phyloP scores from a whole-genome alignment of 2,113 vertebrate species.

The Sciurus niger region DNA sequence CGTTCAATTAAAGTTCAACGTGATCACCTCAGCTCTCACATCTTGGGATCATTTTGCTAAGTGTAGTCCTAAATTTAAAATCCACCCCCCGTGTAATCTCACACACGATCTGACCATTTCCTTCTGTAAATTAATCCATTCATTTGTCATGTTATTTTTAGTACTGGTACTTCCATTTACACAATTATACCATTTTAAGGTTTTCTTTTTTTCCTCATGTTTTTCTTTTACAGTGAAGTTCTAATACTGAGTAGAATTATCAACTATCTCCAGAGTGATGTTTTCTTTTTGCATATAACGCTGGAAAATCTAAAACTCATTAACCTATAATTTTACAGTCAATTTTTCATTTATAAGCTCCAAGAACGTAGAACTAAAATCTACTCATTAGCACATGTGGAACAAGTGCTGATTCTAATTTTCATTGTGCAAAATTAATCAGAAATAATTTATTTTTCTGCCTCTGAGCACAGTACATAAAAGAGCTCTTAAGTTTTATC shows the following conservation, averaged over 20 bases:
- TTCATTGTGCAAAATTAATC: conserved; percentile 7
- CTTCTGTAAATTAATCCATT: conserved; percentile 1
- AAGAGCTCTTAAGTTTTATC: conserved; percentile 13
- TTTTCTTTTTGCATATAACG: background rate
- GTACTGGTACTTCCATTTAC: background rate
- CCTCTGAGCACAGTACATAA: background rate
- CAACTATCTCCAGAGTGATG: background rate
- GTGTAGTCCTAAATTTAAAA: conserved; percentile 36
- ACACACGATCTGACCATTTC: background rate
- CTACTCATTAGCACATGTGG: background rate
- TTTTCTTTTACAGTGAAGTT: conserved; percentile 55
- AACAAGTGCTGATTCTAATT: conserved; percentile 4
- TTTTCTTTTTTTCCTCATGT: background rate
- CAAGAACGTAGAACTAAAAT: conserved; percentile 45
- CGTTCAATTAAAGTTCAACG: background rate
- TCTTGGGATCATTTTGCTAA: background rate
- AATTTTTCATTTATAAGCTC: conserved; percentile 40
- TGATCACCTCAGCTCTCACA: background rate
- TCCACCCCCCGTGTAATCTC: background rate
- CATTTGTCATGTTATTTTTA: conserved; percentile 21
- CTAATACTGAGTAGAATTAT: background rate
- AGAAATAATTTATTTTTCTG: conserved; percentile 43
- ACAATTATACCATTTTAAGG: background rate
- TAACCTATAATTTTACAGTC: background rate
- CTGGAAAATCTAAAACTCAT: conserved; percentile 25